A percentile compares a stretch with the other conserved stretches of the same genome.
phyloP scores from a whole-genome alignment of 2,113 vertebrate genomes.

The Phylloscopus trochilus region DNA sequence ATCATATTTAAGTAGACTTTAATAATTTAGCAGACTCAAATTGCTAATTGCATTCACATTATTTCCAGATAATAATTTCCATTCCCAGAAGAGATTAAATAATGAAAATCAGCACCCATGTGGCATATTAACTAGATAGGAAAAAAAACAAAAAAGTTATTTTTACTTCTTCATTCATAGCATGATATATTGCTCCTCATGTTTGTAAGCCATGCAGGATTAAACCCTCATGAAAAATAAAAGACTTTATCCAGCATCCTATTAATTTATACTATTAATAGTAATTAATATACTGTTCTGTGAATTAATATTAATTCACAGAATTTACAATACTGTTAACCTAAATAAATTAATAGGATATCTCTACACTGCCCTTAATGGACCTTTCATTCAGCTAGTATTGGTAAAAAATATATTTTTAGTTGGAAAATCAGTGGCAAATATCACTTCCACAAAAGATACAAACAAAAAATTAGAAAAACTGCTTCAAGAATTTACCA shows the following conservation, averaged over 20 bases:
- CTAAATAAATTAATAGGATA: neutral
- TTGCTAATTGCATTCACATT: slow-evolving; percentile 11
- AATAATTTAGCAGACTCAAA: slow-evolving; percentile 32
- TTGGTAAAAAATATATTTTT: neutral
- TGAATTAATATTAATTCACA: neutral
- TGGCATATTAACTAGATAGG: neutral
- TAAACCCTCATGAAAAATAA: neutral
- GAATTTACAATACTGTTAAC: neutral
- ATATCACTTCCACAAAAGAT: neutral
- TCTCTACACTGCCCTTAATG: neutral
- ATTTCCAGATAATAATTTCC: slow-evolving; percentile 13
- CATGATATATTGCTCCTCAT: neutral
- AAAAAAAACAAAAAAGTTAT: neutral
- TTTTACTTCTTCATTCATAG: neutral
- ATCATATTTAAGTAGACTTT: slow-evolving; percentile 11
- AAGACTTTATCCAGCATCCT: neutral
- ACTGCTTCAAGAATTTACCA: neutral
- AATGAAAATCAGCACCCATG: neutral
- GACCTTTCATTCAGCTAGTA: neutral
- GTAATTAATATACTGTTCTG: neutral
- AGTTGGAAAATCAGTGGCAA: neutral
- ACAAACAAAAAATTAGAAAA: neutral
- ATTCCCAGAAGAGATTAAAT: neutral
- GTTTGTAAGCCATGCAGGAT: neutral
- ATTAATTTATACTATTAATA: neutral